A percentile compares a stretch with the other conserved stretches of the same genome.
phyloP scores from a whole-genome alignment of 2,113 vertebrate genomes.

The Gallinago media region DNA sequence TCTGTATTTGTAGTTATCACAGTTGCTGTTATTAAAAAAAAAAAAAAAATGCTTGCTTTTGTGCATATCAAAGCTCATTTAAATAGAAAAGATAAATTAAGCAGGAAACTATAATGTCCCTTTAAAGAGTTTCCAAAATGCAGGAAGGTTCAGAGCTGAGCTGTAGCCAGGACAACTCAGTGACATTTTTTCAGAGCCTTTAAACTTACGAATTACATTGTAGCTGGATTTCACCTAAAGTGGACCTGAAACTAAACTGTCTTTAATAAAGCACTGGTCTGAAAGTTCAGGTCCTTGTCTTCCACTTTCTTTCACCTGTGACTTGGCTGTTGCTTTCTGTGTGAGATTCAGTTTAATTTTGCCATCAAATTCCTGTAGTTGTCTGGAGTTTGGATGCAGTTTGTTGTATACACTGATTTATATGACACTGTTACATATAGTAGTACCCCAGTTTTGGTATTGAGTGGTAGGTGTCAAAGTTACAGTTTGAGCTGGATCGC shows the following conservation, averaged over 20 bases:
- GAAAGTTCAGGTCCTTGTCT: background rate
- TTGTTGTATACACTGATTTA: background rate
- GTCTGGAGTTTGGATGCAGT: fast-evolving
- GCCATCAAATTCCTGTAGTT: background rate
- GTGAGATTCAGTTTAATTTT: background rate
- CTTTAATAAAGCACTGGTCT: background rate
- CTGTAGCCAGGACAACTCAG: background rate
- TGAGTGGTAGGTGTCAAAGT: background rate
- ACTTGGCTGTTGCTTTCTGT: background rate
- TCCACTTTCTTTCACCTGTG: background rate
- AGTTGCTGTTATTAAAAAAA: background rate
- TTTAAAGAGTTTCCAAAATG: background rate
- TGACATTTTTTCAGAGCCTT: background rate
- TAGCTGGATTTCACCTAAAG: background rate
- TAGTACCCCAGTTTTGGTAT: background rate
- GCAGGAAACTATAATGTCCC: background rate
- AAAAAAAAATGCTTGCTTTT: background rate
- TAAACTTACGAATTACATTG: background rate
- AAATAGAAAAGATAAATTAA: background rate
- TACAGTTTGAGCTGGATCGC: background rate
- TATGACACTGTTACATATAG: background rate
- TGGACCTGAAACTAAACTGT: background rate
- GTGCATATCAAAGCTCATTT: background rate
- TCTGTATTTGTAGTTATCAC: background rate
- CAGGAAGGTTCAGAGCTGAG: background rate